Conservation (phyloP, 2,888 invertebrate species). For the Neuroscelio doddi region DNA sequence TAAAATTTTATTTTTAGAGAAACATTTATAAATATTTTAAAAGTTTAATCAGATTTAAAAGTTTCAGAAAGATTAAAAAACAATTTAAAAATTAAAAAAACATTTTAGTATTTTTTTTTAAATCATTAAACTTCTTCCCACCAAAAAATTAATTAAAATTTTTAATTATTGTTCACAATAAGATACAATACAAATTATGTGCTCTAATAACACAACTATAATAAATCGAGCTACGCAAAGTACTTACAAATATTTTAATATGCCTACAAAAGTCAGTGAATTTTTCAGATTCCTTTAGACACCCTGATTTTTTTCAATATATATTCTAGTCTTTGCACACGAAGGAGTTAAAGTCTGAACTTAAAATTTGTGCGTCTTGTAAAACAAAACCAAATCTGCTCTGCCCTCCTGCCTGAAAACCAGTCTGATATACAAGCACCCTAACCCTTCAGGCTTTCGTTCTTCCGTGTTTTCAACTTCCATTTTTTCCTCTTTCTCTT, state of each 20-base stretch:
- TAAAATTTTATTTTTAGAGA: too few species aligned
- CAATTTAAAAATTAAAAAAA: too few species aligned
- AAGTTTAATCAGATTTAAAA: too few species aligned
- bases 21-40: too few species aligned
- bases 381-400: conserved; percentile 66
- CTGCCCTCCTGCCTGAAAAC: conserved; percentile 66
- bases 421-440: conserved; percentile 65
- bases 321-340: not conserved
- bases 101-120: too few species aligned
- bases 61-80: too few species aligned
- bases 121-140: too few species aligned
- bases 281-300: too few species aligned
- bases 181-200: not conserved
- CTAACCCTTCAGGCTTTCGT: conserved; percentile 30
- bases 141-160: too few species aligned
- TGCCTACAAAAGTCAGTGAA: not conserved
- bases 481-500: conserved; percentile 12
- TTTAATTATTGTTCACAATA: not conserved
- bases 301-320: too few species aligned
- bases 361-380: conserved; percentile 70
- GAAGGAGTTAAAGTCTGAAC: conserved; percentile 20
- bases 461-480: conserved; percentile 24
- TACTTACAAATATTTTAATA: not conserved
- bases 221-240: not conserved
- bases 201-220: too few species aligned